These are phyloP conservation scores for Platycercus adscitus DNA, from an alignment of 2,113 vertebrate genomes.

Conservation along the genomic window DNA sequence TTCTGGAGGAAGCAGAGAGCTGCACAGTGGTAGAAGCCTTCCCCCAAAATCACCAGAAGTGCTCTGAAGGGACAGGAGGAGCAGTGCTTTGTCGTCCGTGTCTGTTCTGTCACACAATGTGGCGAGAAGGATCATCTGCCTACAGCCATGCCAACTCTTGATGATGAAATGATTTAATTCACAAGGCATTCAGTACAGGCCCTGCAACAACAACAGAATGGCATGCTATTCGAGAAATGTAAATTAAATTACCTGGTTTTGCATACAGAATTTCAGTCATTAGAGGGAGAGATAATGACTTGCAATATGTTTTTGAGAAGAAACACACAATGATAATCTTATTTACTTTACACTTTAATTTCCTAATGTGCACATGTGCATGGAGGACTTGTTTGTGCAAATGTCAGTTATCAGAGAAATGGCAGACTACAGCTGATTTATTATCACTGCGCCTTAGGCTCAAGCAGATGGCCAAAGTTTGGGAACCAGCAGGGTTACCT, in stretches of 20 bases:
- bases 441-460: conserved; percentile 8
- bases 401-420: conserved; percentile 32
- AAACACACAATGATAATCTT: conserved; percentile 40
- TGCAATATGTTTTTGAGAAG: conserved; percentile 56
- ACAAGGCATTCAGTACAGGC: neutral
- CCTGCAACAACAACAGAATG: conserved; percentile 1
- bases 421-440: neutral
- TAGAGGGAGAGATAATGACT: conserved; percentile 47
- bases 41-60: neutral
- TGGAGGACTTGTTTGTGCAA: conserved; percentile 21
- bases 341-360: conserved; percentile 66
- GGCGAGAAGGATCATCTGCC: neutral
- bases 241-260: conserved; percentile 49
- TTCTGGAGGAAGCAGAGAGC: neutral
- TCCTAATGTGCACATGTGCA: conserved; percentile 27
- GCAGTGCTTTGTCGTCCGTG: fast-evolving
- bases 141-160: neutral
- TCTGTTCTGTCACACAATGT: neutral
- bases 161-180: neutral
- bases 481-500: neutral
- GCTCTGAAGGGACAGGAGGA: neutral
- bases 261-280: conserved; percentile 34
- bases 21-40: neutral
- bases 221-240: neutral
- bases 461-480: neutral